A percentile compares a stretch with the other conserved stretches of the same genome.
phyloP scores from a whole-genome alignment of 2,888 invertebrate species.

The Eurois occulta region DNA sequence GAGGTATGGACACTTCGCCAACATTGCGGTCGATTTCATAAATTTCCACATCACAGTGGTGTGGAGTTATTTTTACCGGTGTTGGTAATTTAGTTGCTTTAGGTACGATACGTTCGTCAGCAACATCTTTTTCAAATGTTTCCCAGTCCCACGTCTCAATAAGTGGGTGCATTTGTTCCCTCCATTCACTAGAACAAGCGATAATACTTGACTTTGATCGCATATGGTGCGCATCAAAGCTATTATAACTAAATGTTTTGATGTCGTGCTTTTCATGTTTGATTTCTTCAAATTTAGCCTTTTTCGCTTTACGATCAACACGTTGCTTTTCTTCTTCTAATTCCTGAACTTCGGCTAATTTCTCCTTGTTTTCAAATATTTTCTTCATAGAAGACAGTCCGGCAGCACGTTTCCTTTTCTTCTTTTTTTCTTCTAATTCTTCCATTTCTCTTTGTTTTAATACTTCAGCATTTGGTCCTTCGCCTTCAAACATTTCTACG shows the following conservation, averaged over 20 bases:
- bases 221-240: conserved; percentile 89
- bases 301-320: conserved; percentile 82
- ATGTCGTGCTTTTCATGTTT: conserved; percentile 87
- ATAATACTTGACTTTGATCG: conserved; percentile 88
- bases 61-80: conserved; percentile 87
- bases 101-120: conserved; percentile 87
- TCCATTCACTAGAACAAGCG: conserved; percentile 90
- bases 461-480: conserved; percentile 92
- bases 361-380: conserved; percentile 95
- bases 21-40: conserved; percentile 89
- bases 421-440: conserved; percentile 89
- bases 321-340: conserved; percentile 90
- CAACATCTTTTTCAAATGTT: conserved; percentile 91
- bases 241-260: conserved; percentile 85
- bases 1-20: conserved; percentile 88
- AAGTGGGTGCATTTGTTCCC: conserved; percentile 91
- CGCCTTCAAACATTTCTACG: conserved; percentile 92
- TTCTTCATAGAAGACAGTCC: conserved; percentile 92
- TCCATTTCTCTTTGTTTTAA: conserved; percentile 91
- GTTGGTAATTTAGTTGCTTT: conserved; percentile 85
- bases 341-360: conserved; percentile 91
- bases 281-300: conserved; percentile 84
- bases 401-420: conserved; percentile 91
- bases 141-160: conserved; percentile 92
- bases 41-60: conserved; percentile 88